A percentile compares a stretch with the other conserved stretches of the same genome.
Evolutionary conservation across 2,888 invertebrate species (phyloP).

Genomic region (Fissipunctia ypsillon): DNA sequence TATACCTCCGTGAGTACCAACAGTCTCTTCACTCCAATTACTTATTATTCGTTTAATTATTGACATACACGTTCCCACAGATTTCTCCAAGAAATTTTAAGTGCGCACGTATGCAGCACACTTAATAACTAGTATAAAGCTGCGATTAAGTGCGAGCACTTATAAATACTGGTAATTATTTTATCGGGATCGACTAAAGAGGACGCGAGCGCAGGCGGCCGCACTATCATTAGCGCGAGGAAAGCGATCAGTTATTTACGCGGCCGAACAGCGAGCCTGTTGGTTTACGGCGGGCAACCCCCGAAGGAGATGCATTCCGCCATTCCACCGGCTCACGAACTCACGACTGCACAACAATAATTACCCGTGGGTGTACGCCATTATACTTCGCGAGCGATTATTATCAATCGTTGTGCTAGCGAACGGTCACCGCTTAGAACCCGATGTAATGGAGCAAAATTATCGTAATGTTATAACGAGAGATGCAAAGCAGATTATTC

Average conservation of each 20-base stretch:
- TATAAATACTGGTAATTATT: constrained; percentile 89
- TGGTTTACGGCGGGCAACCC: constrained; percentile 89
- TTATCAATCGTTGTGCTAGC: constrained; percentile 90
- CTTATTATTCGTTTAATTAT: constrained; percentile 80
- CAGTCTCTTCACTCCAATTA: constrained; percentile 68
- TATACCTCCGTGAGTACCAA: constrained; percentile 61
- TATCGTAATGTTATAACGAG: constrained; percentile 90
- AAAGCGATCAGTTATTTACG: constrained; percentile 90
- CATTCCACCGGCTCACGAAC: constrained; percentile 89
- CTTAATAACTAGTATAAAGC: constrained; percentile 81
- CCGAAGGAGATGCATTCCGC: constrained; percentile 91
- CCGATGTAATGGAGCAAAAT: constrained; percentile 88
- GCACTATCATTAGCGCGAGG: constrained; percentile 89
- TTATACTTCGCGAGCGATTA: constrained; percentile 90
- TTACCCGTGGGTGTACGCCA: constrained; percentile 91
- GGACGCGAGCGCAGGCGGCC: constrained; percentile 82
- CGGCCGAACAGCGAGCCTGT: constrained; percentile 81
- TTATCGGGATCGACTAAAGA: constrained; percentile 87
- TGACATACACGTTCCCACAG: constrained; percentile 75
- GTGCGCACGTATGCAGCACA: constrained; percentile 75
- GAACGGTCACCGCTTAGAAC: constrained; percentile 89
- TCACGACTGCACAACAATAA: constrained; percentile 91
- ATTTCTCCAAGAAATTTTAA: constrained; percentile 81
- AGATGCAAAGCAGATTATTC: constrained; percentile 90
- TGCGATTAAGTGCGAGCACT: constrained; percentile 85